Base-by-base conservation (phyloP, 2,888 invertebrate genomes). In the Gandaritis pyraliata region DNA sequence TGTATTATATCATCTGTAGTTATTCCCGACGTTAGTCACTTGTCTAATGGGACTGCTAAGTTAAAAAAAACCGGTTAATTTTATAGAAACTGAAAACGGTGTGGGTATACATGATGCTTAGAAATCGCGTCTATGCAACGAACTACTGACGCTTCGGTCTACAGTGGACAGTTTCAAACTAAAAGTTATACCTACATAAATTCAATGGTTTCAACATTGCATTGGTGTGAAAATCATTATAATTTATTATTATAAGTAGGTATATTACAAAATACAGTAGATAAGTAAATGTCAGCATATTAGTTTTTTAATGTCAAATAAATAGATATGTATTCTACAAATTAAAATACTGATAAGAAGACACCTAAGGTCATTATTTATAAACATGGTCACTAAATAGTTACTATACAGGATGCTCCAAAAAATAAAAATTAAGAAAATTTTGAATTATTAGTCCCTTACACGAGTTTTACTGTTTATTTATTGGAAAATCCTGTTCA, bases 131-230 rank as follows among this genome's bases (percentile, higher is more conserved):
- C 45, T 54, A 54, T 54, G 45, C 53, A 51, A 38, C 51, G 29
- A 51, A 23, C 18, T 16, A 38, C 18, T 18, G 38, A 50, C 5
- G 13, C 13, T 23, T 18, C 8, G 50, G 39, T 23, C 51, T 33
- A n/a, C 33, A 36, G 45, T 54, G 54, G 54, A 54, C 54, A 55
- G 55, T 55, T 47, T 38, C 13, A 47, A 39, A 54, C 1, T 39
- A 33, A 33, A 30, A n/a, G n/a, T 4, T 41, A 52, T 11, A n/a
- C n/a, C n/a, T n/a, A 23, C 23, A 23, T 50, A 18, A 29, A 15
- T 30, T 29, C 11, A 13, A 30, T 38, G 36, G 11, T 51, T 51
- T 33, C 46, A 46, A 38, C 38, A n/a, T 30, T n/a, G 4, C 38
- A n/a, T 30, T n/a, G 4, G 30, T n/a, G 36, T 45, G 30, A 43